Base-by-base conservation (phyloP, 2,888 invertebrate species). In the Eupithecia exiguata region DNA sequence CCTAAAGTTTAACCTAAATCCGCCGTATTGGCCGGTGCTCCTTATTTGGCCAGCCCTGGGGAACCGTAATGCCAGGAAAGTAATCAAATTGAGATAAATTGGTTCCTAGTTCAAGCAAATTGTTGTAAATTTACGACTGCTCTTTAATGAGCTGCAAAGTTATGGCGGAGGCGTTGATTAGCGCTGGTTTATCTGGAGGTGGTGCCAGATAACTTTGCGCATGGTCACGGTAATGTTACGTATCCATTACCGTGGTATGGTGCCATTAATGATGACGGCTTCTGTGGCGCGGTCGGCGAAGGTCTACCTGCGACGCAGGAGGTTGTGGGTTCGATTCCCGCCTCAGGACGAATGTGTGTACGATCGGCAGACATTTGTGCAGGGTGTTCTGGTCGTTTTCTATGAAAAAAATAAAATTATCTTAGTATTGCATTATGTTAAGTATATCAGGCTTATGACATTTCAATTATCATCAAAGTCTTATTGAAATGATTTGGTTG, bases 31-130 rank as follows among this genome's bases (percentile, higher is more conserved):
- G 66, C 66, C 66, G 40, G 65, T 36, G 58, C 10, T 65, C 75
- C 75, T 75, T 68, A 71, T 74, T 69, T 61, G 65, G 72, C 68
- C 79, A 46, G 70, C 74, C 69, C 75, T 65, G 66, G 74, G 76
- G 79, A 75, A 72, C 53, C 61, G 69, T 74, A 74, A 75, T 80
- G 77, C 78, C 76, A 70, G 74, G 77, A 76, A 78, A 77, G 76
- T 78, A 78, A 81, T 80, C 78, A 78, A 80, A 81, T 78, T 78
- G 80, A 80, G 81, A 81, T 80, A 79, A 80, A 81, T 81, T 72
- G 74, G 70, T 65, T 75, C 69, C 69, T 70, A 71, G 76, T 75
- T 69, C 75, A 73, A 71, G 73, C 66, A 74, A 74, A 74, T 76
- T 76, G 73, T 76, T 73, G 76, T 69, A 71, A 72, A 76, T 76